phyloP scores from a whole-genome alignment of 2,888 invertebrate species.

The Cheilosia soror region DNA sequence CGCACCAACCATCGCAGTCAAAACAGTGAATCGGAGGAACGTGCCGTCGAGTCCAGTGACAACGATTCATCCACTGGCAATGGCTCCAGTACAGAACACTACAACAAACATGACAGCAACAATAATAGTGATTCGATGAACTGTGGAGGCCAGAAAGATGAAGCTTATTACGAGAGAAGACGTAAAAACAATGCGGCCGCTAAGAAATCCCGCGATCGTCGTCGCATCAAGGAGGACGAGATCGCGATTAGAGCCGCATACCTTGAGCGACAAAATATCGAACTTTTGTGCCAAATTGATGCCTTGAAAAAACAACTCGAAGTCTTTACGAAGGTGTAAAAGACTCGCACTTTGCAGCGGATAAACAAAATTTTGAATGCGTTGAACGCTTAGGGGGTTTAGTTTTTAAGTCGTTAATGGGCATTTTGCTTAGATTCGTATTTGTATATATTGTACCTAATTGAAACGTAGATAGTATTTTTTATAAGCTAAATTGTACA shows the following conservation, averaged over 20 bases:
- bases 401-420: conserved; percentile 9
- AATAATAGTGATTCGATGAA: conserved; percentile 55
- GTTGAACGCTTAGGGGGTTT: conserved; percentile 78
- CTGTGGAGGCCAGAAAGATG: conserved; percentile 86
- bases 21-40: conserved; percentile 82
- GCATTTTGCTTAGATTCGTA: neutral
- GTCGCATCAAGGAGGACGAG: conserved; percentile 95
- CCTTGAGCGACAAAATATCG: conserved; percentile 94
- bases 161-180: conserved; percentile 93
- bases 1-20: conserved; percentile 83
- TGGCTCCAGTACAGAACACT: conserved; percentile 34
- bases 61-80: conserved; percentile 81
- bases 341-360: neutral
- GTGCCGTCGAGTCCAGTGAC: conserved; percentile 81
- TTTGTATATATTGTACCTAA: neutral
- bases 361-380: conserved; percentile 67
- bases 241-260: conserved; percentile 94
- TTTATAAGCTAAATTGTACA: neutral
- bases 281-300: conserved; percentile 88
- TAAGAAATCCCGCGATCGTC: conserved; percentile 95
- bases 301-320: conserved; percentile 87
- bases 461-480: neutral
- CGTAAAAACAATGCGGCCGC: conserved; percentile 97
- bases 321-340: conserved; percentile 72
- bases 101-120: conserved; percentile 47